Evolutionary conservation across 2,888 invertebrate species (phyloP).

Genomic region (Cryptocheilus praepositus): DNA sequence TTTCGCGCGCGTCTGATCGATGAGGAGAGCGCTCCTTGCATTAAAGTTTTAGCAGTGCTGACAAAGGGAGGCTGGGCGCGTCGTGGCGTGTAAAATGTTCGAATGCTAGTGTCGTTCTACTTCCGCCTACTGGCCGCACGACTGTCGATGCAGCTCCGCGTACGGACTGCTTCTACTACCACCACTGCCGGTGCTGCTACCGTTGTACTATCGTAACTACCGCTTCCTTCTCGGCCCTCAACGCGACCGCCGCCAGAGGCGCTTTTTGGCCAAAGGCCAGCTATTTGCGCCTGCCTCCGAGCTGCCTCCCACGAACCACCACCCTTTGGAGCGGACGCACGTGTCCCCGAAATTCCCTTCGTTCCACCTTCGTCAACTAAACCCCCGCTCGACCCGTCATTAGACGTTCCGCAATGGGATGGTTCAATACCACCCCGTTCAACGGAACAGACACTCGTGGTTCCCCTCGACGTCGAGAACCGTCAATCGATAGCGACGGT

Average conservation of each 20-base stretch:
- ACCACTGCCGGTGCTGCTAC: conserved; percentile 43
- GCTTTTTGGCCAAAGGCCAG: conserved; percentile 71
- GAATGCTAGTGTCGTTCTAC: not conserved
- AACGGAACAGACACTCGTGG: too few relatives aligned
- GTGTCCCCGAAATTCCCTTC: too few relatives aligned
- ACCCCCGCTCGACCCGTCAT: too few relatives aligned
- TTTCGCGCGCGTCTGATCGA: conserved; percentile 67
- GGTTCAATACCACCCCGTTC: too few relatives aligned
- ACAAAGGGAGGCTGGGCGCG: not conserved
- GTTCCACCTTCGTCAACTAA: too few relatives aligned
- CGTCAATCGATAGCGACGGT: too few relatives aligned
- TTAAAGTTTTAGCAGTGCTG: not conserved
- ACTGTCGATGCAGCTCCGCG: conserved; percentile 1
- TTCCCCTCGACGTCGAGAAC: too few relatives aligned
- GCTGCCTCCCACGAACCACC: too few relatives aligned
- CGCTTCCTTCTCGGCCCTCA: conserved; percentile 63
- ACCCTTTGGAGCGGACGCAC: too few relatives aligned
- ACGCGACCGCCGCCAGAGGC: conserved; percentile 63
- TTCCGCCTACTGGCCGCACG: not conserved
- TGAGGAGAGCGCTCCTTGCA: conserved; percentile 39
- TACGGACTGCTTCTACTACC: conserved; percentile 29
- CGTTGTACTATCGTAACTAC: conserved; percentile 30
- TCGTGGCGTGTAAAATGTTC: too few relatives aligned
- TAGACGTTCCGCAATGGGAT: too few relatives aligned
- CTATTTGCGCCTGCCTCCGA: conserved; percentile 67